Percentiles rank a stretch among this genome's conserved stretches.
These are phyloP conservation scores for Tadarida brasiliensis DNA, from an alignment of 2,797 vertebrate genomes.

Conservation along the genomic window DNA sequence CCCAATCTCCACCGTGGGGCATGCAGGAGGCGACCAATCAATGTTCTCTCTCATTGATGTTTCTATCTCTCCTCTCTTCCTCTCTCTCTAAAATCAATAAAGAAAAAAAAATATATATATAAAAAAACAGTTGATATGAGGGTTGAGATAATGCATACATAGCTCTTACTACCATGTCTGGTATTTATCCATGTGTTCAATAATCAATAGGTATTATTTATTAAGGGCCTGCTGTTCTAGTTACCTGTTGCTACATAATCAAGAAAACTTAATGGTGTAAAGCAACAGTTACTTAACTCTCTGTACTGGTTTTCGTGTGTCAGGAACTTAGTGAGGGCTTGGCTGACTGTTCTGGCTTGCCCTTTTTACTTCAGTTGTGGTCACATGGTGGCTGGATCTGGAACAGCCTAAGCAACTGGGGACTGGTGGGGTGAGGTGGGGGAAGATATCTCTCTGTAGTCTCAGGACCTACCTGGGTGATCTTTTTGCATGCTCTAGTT, in stretches of 20 bases:
- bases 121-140: neutral
- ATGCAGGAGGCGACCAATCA: too few relatives aligned
- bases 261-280: neutral
- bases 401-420: neutral
- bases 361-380: neutral
- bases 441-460: neutral
- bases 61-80: too few relatives aligned
- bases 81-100: too few relatives aligned
- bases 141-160: neutral
- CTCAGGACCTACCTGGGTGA: neutral
- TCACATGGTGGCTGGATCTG: neutral
- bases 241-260: neutral
- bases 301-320: neutral
- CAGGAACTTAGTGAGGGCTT: neutral
- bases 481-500: neutral
- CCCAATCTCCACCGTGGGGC: too few relatives aligned
- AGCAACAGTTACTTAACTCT: neutral
- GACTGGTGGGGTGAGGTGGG: too few relatives aligned
- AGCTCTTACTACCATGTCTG: neutral
- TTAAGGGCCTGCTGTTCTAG: neutral
- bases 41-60: too few relatives aligned
- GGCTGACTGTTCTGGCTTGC: neutral
- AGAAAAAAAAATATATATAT: too few relatives aligned
- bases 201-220: neutral
- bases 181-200: too few relatives aligned